phyloP scores from a whole-genome alignment of 2,888 invertebrate genomes.

The Trichogramma evanescens region DNA sequence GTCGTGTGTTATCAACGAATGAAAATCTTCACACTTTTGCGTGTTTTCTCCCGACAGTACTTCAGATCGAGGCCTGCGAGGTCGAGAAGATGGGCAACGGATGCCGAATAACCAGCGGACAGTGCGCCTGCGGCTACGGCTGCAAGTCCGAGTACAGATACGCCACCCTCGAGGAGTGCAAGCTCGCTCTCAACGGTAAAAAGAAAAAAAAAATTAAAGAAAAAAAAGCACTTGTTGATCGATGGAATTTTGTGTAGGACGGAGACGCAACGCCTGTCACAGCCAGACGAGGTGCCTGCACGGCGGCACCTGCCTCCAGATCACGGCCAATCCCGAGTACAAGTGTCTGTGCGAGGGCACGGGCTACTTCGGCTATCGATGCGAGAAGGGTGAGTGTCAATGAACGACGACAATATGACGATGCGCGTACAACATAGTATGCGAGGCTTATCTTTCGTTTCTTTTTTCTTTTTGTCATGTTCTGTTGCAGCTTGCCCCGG shows the following conservation, averaged over 20 bases:
- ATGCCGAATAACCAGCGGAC: constrained; percentile 57
- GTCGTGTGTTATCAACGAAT: no score
- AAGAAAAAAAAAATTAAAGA: not conserved
- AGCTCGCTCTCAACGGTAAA: constrained; percentile 58
- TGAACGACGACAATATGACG: not conserved
- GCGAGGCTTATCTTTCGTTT: not conserved
- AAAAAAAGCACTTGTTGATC: not conserved
- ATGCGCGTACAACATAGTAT: no score
- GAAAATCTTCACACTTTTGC: not conserved
- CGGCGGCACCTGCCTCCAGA: constrained; percentile 63
- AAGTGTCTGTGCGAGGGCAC: constrained; percentile 67
- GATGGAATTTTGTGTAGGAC: constrained; percentile 34
- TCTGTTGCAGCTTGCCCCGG: constrained; percentile 58
- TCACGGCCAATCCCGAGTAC: constrained; percentile 58
- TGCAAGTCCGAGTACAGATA: constrained; percentile 63
- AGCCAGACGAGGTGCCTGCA: constrained; percentile 57
- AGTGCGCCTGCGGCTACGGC: constrained; percentile 61
- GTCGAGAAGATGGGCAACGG: constrained; percentile 55
- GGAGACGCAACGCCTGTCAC: constrained; percentile 59
- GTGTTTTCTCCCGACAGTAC: constrained; percentile 23
- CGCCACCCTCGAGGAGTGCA: constrained; percentile 55
- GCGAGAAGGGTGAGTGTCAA: constrained; percentile 57
- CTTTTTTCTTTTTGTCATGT: not conserved
- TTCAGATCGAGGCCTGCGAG: constrained; percentile 48
- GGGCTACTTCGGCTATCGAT: constrained; percentile 65